Percentiles rank a stretch among this genome's conserved stretches.
Conservation (phyloP, 2,797 vertebrate species). For the Parauchenoglanis punctatus region DNA sequence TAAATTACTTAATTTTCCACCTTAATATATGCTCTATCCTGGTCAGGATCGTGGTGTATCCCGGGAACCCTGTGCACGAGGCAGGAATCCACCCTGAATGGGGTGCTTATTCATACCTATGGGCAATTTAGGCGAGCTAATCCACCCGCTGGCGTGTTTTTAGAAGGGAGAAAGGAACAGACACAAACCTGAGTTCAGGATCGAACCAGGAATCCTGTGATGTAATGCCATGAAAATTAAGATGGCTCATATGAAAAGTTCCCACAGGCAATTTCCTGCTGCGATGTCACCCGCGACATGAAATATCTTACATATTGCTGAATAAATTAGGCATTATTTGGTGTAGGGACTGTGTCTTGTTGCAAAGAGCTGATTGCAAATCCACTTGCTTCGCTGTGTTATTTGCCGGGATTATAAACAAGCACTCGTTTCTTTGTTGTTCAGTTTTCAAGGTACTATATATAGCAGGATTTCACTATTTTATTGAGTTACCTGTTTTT, state of each 20-base stretch:
- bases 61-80: not conserved
- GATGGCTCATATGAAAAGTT: not conserved
- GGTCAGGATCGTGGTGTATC: not conserved
- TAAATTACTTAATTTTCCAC: no score
- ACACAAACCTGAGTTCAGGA: not conserved
- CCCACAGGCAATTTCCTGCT: not conserved
- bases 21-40: not conserved
- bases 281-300: not conserved
- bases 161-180: not conserved
- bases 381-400: not conserved
- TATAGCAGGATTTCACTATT: not conserved
- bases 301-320: not conserved
- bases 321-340: not conserved
- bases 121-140: not conserved
- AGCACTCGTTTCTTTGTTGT: not conserved
- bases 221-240: not conserved
- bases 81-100: not conserved
- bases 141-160: not conserved
- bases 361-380: not conserved
- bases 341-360: not conserved
- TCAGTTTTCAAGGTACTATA: not conserved
- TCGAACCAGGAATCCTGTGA: not conserved
- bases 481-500: not conserved
- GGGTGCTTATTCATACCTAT: not conserved
- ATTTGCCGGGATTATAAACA: not conserved